Base-by-base conservation (phyloP, 2,888 invertebrate species). In the Odontocerum albicorne region DNA sequence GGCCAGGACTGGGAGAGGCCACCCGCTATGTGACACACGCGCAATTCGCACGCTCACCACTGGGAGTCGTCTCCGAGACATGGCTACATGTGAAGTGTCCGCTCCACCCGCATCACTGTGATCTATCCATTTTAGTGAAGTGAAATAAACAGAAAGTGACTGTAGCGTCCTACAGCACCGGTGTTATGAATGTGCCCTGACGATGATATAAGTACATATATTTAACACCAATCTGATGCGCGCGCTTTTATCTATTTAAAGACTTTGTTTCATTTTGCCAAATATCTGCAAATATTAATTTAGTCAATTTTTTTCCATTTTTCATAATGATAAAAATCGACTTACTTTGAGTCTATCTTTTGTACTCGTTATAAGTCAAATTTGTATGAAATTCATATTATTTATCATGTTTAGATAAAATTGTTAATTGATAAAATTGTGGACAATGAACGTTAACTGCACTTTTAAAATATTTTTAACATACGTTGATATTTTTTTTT, bases 11-110 rank as follows among this genome's bases (percentile, higher is more conserved):
- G 77, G 75, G 77, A 77, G 68, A 72, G 74, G 52, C 57, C 52
- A 8, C 76, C 76, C 70, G 70, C 74, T 66, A 74, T 73, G 74
- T 77, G 75, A 76, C 77, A 67, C 64, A 16, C 40, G 49, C 40
- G 21, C 51, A 20, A 12, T 17, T 16, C 16, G n/a, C 27, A 22
- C 35, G n/a, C 50, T 20, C 43, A 17, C 27, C 42, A 15, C 38
- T 38, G 49, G 46, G 40, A 33, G 49, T 12, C 22, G 13, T 16
- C n/a, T 40, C 38, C 32, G n/a, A 42, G 27, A 12, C 50, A 51
- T 33, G 19, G 42, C 4, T 42, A 40, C 17, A 43, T 43, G 50
- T 50, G 50, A 50, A 17, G 10, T 16, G n/a, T 16, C 10, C 19
- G 15, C 19, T n/a, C 35, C 6, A 12, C 4, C 12, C 12, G 4